A percentile compares a stretch with the other conserved stretches of the same genome.
Evolutionary conservation across 1,140 invertebrate species (phyloP).

Genomic region (Lasioglossum albipes): DNA sequence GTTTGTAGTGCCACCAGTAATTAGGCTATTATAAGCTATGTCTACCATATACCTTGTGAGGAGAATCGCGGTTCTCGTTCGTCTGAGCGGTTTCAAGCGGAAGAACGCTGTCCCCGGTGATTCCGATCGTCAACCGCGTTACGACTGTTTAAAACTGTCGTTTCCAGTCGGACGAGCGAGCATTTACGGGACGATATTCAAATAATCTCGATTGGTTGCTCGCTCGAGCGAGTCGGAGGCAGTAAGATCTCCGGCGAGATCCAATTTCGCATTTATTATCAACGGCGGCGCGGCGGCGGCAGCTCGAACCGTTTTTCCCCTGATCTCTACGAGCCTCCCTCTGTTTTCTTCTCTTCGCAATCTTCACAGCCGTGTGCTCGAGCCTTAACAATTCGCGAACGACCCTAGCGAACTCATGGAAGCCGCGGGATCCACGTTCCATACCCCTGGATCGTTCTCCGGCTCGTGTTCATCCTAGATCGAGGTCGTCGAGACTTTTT

Average conservation of each 20-base stretch:
- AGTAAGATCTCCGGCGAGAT: constrained; percentile 60
- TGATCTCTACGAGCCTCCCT: not conserved
- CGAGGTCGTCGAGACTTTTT: constrained; percentile 44
- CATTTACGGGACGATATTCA: constrained; percentile 59
- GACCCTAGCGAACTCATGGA: not conserved
- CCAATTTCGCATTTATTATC: constrained; percentile 70
- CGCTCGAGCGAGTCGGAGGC: constrained; percentile 53
- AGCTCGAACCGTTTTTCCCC: not conserved
- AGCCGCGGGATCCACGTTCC: too few relatives aligned
- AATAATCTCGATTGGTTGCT: constrained; percentile 64
- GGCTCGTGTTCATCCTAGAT: constrained; percentile 38
- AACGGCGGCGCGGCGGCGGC: not conserved
- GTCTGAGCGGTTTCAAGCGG: not conserved
- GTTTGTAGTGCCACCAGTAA: too few relatives aligned
- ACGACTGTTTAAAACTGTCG: constrained; percentile 33
- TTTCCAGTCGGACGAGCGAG: constrained; percentile 30
- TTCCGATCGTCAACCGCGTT: constrained; percentile 27
- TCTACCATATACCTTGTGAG: too few relatives aligned
- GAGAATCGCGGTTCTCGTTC: too few relatives aligned
- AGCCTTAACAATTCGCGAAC: constrained; percentile 23
- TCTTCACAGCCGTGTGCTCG: not conserved
- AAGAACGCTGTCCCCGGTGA: not conserved
- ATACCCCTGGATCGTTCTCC: constrained; percentile 8
- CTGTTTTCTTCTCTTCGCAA: not conserved
- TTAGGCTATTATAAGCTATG: too few relatives aligned